A percentile compares a stretch with the other conserved stretches of the same genome.
These are phyloP conservation scores for Drosophila kambysellisi DNA, from an alignment of 2,888 invertebrate species.

Conservation along the genomic window DNA sequence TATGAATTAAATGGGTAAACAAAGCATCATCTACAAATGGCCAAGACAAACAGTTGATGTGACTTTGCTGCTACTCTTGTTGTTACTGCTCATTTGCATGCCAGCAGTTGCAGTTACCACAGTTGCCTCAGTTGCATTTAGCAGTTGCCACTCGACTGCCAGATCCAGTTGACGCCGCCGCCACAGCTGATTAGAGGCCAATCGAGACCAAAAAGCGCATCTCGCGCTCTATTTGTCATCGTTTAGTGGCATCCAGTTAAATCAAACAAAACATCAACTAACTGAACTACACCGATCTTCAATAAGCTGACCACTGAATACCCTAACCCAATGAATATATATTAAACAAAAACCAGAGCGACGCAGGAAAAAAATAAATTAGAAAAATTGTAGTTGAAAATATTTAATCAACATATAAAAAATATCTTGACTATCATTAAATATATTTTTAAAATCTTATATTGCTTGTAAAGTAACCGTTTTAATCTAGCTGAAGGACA, in stretches of 20 bases:
- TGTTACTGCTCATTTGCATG: slow-evolving; percentile 80
- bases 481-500: neutral
- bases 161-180: slow-evolving; percentile 69
- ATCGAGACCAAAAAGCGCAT: slow-evolving; percentile 62
- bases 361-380: neutral
- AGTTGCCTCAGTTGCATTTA: slow-evolving; percentile 45
- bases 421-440: neutral
- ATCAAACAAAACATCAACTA: slow-evolving; percentile 51
- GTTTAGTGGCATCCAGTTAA: slow-evolving; percentile 77
- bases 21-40: slow-evolving; percentile 65
- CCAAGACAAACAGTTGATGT: slow-evolving; percentile 62
- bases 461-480: neutral
- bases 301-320: neutral
- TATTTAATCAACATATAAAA: neutral
- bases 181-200: slow-evolving; percentile 73
- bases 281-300: neutral
- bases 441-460: neutral
- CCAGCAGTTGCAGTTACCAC: slow-evolving; percentile 40
- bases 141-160: slow-evolving; percentile 44
- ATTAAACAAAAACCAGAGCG: neutral
- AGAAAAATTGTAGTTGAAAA: neutral
- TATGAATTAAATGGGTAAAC: slow-evolving; percentile 67
- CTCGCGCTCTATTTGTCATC: slow-evolving; percentile 75
- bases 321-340: slow-evolving; percentile 10
- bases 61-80: slow-evolving; percentile 63